Percentiles rank a stretch among this genome's conserved stretches.
Conservation (phyloP, 2,797 vertebrate genomes). For the Toxotes lorentzi region DNA sequence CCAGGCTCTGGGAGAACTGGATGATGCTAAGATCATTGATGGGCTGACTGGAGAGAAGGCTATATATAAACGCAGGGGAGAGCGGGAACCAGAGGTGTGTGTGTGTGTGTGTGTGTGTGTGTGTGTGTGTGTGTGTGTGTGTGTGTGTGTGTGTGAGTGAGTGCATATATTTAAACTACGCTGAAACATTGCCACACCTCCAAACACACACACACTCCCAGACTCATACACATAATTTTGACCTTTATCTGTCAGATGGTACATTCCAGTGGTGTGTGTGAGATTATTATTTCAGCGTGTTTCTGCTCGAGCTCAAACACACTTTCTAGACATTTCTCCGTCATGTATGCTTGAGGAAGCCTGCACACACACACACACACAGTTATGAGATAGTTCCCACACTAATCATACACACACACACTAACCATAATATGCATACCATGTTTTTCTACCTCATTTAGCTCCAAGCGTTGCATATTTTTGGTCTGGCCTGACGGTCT, state of each 20-base stretch:
- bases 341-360: not conserved
- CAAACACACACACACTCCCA: constrained; percentile 26
- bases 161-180: constrained; percentile 22
- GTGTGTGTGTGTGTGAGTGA: constrained; percentile 77
- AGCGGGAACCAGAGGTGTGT: constrained; percentile 94
- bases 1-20: constrained; percentile 94
- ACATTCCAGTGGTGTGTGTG: constrained; percentile 70
- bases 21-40: constrained; percentile 98
- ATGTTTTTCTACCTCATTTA: constrained; percentile 65
- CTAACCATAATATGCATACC: constrained; percentile 59
- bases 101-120: constrained; percentile 26
- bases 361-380: constrained; percentile 35
- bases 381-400: constrained; percentile 43
- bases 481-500: constrained; percentile 49
- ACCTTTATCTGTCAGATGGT: constrained; percentile 61
- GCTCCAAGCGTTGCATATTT: constrained; percentile 60
- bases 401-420: constrained; percentile 63
- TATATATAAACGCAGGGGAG: constrained; percentile 95
- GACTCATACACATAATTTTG: constrained; percentile 55
- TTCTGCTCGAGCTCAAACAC: constrained; percentile 41
- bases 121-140: constrained; percentile 21
- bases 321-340: constrained; percentile 28
- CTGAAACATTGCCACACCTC: constrained; percentile 38
- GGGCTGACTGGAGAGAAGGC: constrained; percentile 96
- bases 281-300: constrained; percentile 66